These are phyloP conservation scores for Struthidea cinerea DNA, from an alignment of 2,113 vertebrate genomes.

Conservation along the genomic window DNA sequence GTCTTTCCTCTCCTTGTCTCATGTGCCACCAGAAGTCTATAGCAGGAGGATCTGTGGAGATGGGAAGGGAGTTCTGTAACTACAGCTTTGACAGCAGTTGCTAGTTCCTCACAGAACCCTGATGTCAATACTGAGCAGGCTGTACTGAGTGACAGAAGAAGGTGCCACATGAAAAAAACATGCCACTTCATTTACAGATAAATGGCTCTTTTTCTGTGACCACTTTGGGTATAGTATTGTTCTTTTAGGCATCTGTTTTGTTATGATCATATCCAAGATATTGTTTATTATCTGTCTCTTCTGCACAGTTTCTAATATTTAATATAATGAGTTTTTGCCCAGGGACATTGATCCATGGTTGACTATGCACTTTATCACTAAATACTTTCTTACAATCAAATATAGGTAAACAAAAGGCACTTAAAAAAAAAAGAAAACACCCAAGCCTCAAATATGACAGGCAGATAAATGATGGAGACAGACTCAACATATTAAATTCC, in stretches of 20 bases:
- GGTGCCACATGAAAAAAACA: background rate
- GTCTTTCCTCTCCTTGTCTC: background rate
- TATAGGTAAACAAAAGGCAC: background rate
- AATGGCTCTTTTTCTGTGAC: background rate
- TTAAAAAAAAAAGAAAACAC: background rate
- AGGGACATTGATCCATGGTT: constrained; percentile 7
- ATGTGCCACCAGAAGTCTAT: background rate
- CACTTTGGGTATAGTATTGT: background rate
- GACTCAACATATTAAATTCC: background rate
- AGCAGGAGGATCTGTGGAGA: background rate
- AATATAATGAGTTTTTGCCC: background rate
- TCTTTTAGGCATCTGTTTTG: background rate
- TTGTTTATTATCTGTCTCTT: background rate
- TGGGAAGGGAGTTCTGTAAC: background rate
- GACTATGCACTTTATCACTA: background rate
- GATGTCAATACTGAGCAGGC: background rate
- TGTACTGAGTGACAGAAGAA: background rate
- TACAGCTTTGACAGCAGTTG: background rate
- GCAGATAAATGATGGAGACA: background rate
- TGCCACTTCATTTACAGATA: background rate
- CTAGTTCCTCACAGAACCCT: background rate
- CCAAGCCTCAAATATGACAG: background rate
- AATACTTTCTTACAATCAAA: background rate
- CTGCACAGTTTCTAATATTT: constrained; percentile 1
- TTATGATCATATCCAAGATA: background rate